Base-by-base conservation (phyloP, 37 sponge, comb jelly and placozoan species). In the Hormiphora californensis region DNA sequence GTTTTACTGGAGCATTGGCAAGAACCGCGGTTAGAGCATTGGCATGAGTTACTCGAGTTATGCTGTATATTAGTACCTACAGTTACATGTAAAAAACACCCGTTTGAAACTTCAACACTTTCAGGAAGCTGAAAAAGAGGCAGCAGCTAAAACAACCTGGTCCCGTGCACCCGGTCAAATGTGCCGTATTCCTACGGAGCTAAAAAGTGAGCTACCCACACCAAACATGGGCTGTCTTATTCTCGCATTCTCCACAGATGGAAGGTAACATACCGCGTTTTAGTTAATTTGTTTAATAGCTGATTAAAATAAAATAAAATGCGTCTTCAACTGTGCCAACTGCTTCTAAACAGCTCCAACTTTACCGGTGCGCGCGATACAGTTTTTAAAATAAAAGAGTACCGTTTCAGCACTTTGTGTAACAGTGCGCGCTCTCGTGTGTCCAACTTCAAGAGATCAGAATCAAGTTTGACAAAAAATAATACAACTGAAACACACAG, bases 91-190 rank as follows among this genome's bases (percentile, higher is more conserved):
- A n/a, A n/a, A n/a, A n/a, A n/a, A n/a, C n/a, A n/a, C n/a, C n/a
- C n/a, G n/a, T n/a, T n/a, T n/a, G n/a, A n/a, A n/a, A n/a, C n/a
- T n/a, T n/a, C n/a, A n/a, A n/a, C n/a, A n/a, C n/a, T n/a, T n/a
- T n/a, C n/a, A n/a, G n/a, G n/a, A n/a, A n/a, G n/a, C n/a, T n/a
- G n/a, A n/a, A n/a, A n/a, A n/a, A n/a, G n/a, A n/a, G n/a, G n/a
- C n/a, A 41, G 81, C 1, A 39, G 15, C 3, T 22, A 73, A 73
- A 17, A 43, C 81, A 9, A 43, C 81, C 5, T 73, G 81, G 81
- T 36, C 39, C 25, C 11, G 81, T 12, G 81, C 81, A 4, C 81
- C 81, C 25, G 81, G 81, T 7, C 81, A 73, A 30, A 73, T 73
- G 81, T 73, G 81, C 44, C 40, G 43, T 43, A 73, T 73, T n/a